Conservation (phyloP, 2,113 vertebrate species). For the Glaucidium brasilianum region DNA sequence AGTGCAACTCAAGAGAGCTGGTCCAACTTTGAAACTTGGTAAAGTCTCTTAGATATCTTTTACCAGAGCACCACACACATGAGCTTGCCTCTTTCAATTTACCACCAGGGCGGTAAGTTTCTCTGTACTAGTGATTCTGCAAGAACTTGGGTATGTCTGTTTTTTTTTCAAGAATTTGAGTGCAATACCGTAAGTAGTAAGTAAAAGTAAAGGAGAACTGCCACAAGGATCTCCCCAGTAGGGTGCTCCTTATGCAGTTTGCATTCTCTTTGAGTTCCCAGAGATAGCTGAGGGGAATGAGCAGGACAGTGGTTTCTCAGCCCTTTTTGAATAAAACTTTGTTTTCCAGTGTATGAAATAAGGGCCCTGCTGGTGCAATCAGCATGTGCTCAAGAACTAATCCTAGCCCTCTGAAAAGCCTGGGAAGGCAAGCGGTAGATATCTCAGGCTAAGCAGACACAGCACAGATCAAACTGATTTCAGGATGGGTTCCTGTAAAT, state of each 20-base stretch:
- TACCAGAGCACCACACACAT: neutral
- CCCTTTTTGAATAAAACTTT: neutral
- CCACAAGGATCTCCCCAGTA: neutral
- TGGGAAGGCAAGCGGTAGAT: neutral
- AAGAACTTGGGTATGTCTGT: neutral
- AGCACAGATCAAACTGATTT: neutral
- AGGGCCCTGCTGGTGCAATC: neutral
- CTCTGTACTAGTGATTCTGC: neutral
- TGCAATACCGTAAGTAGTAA: neutral
- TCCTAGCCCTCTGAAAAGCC: neutral
- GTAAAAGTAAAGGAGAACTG: neutral
- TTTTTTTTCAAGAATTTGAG: neutral
- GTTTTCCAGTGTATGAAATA: neutral
- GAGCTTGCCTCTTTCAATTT: neutral
- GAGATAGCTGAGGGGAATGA: neutral
- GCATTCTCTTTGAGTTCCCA: neutral
- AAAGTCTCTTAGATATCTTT: neutral
- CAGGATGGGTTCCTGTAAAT: neutral
- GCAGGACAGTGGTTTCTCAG: neutral
- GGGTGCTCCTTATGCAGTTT: neutral
- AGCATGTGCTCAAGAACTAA: neutral
- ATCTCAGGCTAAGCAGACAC: neutral
- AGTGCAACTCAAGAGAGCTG: neutral
- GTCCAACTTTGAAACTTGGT: neutral
- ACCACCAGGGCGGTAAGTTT: neutral